Conservation (phyloP, 2,888 invertebrate species). For the Harpalus rubripes region DNA sequence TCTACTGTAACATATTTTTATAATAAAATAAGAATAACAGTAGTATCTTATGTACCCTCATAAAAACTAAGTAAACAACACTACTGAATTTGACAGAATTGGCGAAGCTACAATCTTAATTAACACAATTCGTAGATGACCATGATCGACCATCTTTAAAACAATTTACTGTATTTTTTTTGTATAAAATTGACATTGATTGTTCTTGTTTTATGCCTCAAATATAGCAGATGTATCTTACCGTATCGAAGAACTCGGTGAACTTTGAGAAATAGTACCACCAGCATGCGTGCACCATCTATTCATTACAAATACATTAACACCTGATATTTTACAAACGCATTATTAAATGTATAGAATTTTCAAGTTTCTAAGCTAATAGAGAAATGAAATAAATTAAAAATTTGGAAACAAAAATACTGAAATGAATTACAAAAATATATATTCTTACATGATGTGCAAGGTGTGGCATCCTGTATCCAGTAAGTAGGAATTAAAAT, state of each 20-base stretch:
- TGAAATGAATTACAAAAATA: conserved; percentile 43
- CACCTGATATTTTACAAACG: neutral
- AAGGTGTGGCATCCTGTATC: conserved; percentile 42
- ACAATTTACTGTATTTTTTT: too few relatives aligned
- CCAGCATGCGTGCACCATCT: conserved; percentile 97
- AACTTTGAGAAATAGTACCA: conserved; percentile 98
- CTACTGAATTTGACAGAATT: too few relatives aligned
- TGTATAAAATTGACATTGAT: too few relatives aligned
- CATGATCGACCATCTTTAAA: too few relatives aligned
- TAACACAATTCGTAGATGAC: too few relatives aligned
- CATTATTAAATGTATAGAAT: too few relatives aligned
- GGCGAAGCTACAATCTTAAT: too few relatives aligned
- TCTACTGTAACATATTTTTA: too few relatives aligned
- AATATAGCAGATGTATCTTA: conserved; percentile 74
- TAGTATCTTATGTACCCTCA: too few relatives aligned
- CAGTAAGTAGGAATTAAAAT: conserved; percentile 56
- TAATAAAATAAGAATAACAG: too few relatives aligned
- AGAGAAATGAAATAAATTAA: neutral
- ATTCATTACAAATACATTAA: conserved; percentile 69
- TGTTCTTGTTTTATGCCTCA: too few relatives aligned
- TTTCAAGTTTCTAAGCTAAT: neutral
- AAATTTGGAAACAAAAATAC: neutral
- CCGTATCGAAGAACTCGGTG: conserved; percentile 97
- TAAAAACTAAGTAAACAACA: too few relatives aligned
- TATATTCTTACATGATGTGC: conserved; percentile 59